These are phyloP conservation scores for Phthorimaea operculella DNA, from an alignment of 1,140 invertebrate genomes.

Conservation along the genomic window DNA sequence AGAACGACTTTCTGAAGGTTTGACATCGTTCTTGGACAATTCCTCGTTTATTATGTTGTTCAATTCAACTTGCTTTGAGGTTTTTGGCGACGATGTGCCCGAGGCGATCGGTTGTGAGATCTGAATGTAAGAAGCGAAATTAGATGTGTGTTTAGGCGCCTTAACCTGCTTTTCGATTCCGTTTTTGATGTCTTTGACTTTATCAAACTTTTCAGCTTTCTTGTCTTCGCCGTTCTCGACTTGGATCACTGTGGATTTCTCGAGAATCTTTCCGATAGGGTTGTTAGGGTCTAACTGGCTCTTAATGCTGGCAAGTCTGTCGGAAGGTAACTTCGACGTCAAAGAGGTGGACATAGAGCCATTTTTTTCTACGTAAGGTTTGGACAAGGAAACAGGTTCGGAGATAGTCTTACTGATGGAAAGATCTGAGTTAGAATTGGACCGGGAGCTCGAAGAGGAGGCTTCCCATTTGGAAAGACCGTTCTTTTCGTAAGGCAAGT, in stretches of 20 bases:
- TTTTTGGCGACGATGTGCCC: constrained; percentile 33
- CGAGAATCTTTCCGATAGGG: constrained; percentile 63
- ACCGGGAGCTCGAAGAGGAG: constrained; percentile 40
- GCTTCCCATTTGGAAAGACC: constrained; percentile 50
- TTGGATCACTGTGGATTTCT: constrained; percentile 63
- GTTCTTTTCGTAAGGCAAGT: constrained; percentile 58
- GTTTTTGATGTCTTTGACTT: constrained; percentile 43
- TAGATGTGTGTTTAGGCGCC: constrained; percentile 61
- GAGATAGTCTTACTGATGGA: constrained; percentile 59
- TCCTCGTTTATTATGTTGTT: constrained; percentile 26
- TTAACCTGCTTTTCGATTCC: constrained; percentile 62
- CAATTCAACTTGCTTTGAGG: constrained; percentile 18
- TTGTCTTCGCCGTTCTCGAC: constrained; percentile 53
- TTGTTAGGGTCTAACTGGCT: constrained; percentile 64
- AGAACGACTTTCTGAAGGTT: constrained; percentile 17
- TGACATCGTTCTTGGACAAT: constrained; percentile 12
- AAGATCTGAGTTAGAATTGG: constrained; percentile 56
- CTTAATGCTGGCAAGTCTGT: constrained; percentile 54
- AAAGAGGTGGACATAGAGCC: constrained; percentile 48
- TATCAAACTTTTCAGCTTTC: constrained; percentile 13
- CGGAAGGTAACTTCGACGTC: constrained; percentile 45
- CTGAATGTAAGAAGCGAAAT: constrained; percentile 71
- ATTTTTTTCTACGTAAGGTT: constrained; percentile 39
- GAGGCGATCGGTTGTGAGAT: constrained; percentile 58
- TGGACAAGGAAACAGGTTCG: constrained; percentile 53